These are phyloP conservation scores for Trichonephila inaurata DNA, from an alignment of 1,140 invertebrate genomes.

Conservation along the genomic window DNA sequence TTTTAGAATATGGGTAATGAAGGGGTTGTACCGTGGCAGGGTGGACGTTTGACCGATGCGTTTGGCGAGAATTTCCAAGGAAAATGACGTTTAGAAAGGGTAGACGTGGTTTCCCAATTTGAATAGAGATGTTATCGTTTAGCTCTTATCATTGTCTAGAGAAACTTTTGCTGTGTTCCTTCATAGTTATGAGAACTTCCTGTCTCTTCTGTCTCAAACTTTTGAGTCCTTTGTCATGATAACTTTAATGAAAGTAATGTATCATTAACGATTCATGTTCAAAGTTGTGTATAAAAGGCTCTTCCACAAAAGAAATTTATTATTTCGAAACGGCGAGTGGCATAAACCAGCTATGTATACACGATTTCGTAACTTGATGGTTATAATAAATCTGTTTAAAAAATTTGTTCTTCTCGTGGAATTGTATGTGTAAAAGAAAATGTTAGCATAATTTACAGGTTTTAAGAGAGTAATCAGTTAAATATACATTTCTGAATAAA, in stretches of 20 bases:
- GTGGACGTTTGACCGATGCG: slow-evolving; percentile 57
- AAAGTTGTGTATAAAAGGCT: too few species aligned
- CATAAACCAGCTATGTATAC: too few species aligned
- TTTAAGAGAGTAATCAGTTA: too few species aligned
- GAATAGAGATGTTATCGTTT: neutral
- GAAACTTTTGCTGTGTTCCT: slow-evolving; percentile 1
- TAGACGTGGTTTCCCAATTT: neutral
- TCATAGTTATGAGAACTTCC: neutral
- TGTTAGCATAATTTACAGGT: too few species aligned
- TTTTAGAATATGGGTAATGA: slow-evolving; percentile 10
- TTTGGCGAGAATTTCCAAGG: slow-evolving; percentile 11
- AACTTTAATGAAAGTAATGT: neutral
- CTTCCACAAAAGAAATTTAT: too few species aligned
- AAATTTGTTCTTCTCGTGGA: too few species aligned
- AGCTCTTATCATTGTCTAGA: neutral
- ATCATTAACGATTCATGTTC: neutral
- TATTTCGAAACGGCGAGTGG: too few species aligned
- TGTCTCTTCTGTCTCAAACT: neutral
- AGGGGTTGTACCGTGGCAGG: neutral
- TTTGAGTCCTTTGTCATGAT: neutral
- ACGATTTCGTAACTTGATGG: too few species aligned
- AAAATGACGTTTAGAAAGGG: neutral
- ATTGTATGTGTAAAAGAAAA: too few species aligned
- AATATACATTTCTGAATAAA: too few species aligned
- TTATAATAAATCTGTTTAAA: too few species aligned